A percentile compares a stretch with the other conserved stretches of the same genome.
Conservation (phyloP, 2,888 invertebrate genomes). For the Drosophila monieri region DNA sequence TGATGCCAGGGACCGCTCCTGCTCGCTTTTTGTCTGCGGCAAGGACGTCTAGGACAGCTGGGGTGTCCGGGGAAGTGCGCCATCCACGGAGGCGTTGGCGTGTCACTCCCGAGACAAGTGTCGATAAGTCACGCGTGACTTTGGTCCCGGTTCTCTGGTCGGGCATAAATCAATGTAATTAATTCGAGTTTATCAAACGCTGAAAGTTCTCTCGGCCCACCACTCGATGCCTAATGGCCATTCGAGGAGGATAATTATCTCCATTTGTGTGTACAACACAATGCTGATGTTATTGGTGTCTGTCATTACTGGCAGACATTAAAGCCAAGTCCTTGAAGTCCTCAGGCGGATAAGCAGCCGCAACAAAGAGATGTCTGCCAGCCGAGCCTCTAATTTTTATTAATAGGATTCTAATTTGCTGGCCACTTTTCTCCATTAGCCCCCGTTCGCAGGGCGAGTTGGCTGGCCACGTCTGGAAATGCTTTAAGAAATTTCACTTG, state of each 20-base stretch:
- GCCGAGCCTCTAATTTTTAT: slow-evolving; percentile 52
- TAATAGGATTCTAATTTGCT: slow-evolving; percentile 57
- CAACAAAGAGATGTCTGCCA: slow-evolving; percentile 4
- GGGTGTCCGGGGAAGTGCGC: not conserved
- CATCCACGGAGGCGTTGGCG: slow-evolving; percentile 35
- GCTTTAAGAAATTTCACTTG: slow-evolving; percentile 22
- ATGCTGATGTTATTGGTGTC: slow-evolving; percentile 38
- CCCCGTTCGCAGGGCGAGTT: not conserved
- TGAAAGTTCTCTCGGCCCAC: slow-evolving; percentile 11
- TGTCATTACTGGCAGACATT: slow-evolving; percentile 51
- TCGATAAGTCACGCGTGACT: slow-evolving; percentile 62
- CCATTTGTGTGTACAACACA: slow-evolving; percentile 51
- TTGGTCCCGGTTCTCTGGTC: slow-evolving; percentile 21
- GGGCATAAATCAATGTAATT: slow-evolving; percentile 78
- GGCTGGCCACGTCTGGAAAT: not conserved
- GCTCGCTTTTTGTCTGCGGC: not conserved
- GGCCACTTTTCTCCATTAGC: slow-evolving; percentile 36
- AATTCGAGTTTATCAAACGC: slow-evolving; percentile 72
- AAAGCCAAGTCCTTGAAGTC: not conserved
- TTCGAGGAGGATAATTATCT: slow-evolving; percentile 68
- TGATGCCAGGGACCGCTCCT: slow-evolving; percentile 53
- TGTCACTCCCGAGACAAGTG: slow-evolving; percentile 52
- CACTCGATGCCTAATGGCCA: slow-evolving; percentile 58
- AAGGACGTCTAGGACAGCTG: slow-evolving; percentile 7
- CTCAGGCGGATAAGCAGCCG: no score